These are phyloP conservation scores for Caenorhabditis sp. DNA, from an alignment of 2,888 invertebrate species.

Conservation along the genomic window DNA sequence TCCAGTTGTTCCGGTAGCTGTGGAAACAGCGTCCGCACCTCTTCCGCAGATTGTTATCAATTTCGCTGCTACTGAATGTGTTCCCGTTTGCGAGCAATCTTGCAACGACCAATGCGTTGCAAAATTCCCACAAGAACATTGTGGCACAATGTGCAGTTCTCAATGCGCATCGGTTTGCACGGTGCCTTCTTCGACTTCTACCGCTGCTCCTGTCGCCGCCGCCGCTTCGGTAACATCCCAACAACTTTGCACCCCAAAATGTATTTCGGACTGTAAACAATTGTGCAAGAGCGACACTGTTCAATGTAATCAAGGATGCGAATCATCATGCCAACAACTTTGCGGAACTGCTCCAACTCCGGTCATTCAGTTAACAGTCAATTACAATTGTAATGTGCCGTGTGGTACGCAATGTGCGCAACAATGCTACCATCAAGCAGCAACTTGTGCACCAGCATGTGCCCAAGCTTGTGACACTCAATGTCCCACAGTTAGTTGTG, in stretches of 20 bases:
- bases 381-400: slow-evolving; percentile 49
- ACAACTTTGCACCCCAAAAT: slow-evolving; percentile 48
- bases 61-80: slow-evolving; percentile 50
- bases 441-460: slow-evolving; percentile 47
- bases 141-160: slow-evolving; percentile 40
- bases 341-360: slow-evolving; percentile 49
- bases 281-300: slow-evolving; percentile 44
- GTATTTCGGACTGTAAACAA: slow-evolving; percentile 46
- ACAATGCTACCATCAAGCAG: slow-evolving; percentile 44
- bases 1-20: slow-evolving; percentile 29
- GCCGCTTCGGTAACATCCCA: slow-evolving; percentile 2
- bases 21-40: not conserved
- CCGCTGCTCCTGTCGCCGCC: slow-evolving; percentile 30
- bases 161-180: slow-evolving; percentile 45
- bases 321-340: slow-evolving; percentile 42
- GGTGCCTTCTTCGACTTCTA: slow-evolving; percentile 18
- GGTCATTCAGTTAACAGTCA: slow-evolving; percentile 39
- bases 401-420: slow-evolving; percentile 52
- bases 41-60: slow-evolving; percentile 36
- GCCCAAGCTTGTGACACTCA: slow-evolving; percentile 45
- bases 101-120: slow-evolving; percentile 55
- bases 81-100: slow-evolving; percentile 54
- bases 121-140: slow-evolving; percentile 50
- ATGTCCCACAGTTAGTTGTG: slow-evolving; percentile 50
- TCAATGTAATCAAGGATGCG: slow-evolving; percentile 45